A percentile compares a stretch with the other conserved stretches of the same genome.
phyloP scores from a whole-genome alignment of 2,888 invertebrate genomes.

The Drosophila nigricruria region DNA sequence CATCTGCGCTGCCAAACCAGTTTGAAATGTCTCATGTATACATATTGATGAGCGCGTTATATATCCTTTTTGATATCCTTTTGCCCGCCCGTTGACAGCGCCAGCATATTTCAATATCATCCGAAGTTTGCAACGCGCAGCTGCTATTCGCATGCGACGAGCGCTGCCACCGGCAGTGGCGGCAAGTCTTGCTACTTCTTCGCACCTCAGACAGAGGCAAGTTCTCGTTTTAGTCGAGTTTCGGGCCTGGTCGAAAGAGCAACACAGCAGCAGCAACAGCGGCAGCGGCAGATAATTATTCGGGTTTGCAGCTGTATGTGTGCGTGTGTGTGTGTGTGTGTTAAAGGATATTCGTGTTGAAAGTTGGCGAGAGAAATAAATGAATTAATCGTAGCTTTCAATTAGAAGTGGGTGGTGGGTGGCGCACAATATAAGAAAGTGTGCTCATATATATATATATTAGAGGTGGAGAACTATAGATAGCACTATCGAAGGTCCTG shows the following conservation, averaged over 20 bases:
- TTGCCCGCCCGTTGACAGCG: conserved; percentile 7
- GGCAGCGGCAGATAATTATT: conserved; percentile 30
- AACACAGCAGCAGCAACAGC: conserved; percentile 41
- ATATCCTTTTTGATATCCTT: conserved; percentile 11
- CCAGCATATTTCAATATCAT: conserved; percentile 33
- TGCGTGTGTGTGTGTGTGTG: conserved; percentile 1
- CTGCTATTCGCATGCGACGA: conserved; percentile 40
- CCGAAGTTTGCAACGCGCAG: conserved; percentile 54
- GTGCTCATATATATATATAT: not conserved
- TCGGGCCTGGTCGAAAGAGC: conserved; percentile 62
- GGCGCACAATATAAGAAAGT: not conserved
- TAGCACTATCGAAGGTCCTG: no score
- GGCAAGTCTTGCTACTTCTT: conserved; percentile 28
- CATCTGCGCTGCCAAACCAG: not conserved
- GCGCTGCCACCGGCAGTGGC: conserved; percentile 16
- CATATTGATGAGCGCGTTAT: conserved; percentile 22
- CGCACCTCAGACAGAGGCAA: conserved; percentile 20
- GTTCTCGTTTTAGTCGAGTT: conserved; percentile 60
- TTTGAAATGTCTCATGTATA: not conserved
- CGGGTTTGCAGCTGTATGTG: conserved; percentile 27
- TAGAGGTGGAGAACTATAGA: no score
- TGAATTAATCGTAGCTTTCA: conserved; percentile 38
- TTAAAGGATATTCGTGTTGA: conserved; percentile 15
- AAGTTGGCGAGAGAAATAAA: conserved; percentile 31
- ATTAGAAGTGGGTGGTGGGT: conserved; percentile 31